Conservation (phyloP, 2,797 vertebrate genomes). For the Ispidina picta region DNA sequence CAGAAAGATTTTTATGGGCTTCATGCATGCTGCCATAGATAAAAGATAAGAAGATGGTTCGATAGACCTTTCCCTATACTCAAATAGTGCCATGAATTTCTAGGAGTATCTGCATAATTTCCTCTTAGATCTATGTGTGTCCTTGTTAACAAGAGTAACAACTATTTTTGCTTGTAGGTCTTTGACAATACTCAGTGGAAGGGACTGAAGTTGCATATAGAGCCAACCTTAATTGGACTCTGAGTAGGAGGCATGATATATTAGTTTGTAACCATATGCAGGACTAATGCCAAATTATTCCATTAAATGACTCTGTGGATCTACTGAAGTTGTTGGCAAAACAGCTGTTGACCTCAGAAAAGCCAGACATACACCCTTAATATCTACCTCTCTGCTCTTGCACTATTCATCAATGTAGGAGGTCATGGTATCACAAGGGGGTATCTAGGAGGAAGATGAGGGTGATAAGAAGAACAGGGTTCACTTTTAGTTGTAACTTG, state of each 20-base stretch:
- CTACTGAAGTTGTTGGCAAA: constrained; percentile 64
- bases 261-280: not conserved
- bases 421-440: constrained; percentile 20
- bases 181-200: not conserved
- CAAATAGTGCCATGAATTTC: not conserved
- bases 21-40: not conserved
- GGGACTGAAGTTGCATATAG: not conserved
- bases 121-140: not conserved
- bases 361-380: constrained; percentile 13
- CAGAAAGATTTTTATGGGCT: not conserved
- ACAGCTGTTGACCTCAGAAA: constrained; percentile 50
- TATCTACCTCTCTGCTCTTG: not conserved
- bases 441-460: constrained; percentile 54
- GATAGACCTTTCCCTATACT: not conserved
- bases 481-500: not conserved
- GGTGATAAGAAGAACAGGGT: constrained; percentile 6
- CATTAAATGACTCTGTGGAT: constrained; percentile 12
- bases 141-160: not conserved
- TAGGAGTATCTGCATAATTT: not conserved
- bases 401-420: constrained; percentile 49
- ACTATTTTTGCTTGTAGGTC: not conserved
- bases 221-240: not conserved
- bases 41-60: not conserved
- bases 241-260: constrained; percentile 16
- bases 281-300: constrained; percentile 18